A percentile compares a stretch with the other conserved stretches of the same genome.
phyloP scores from a whole-genome alignment of 1,140 invertebrate species.

The Pristionchus pacificus region DNA sequence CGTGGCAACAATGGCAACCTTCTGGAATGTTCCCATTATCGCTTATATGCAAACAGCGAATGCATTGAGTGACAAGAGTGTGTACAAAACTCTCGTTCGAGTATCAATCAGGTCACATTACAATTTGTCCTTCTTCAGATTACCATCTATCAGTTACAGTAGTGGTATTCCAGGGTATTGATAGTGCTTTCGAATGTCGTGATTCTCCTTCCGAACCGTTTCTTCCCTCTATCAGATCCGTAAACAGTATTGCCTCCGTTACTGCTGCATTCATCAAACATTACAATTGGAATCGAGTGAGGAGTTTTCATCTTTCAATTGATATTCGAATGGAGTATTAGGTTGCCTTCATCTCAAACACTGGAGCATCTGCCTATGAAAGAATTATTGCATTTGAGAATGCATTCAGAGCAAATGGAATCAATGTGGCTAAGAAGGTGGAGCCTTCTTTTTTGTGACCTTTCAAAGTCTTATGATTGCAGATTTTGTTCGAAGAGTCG shows the following conservation, averaged over 20 bases:
- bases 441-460: background rate
- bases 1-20: slow-evolving; percentile 46
- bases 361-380: slow-evolving; percentile 44
- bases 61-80: slow-evolving; percentile 42
- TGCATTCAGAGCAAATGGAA: slow-evolving; percentile 35
- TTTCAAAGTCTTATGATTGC: background rate
- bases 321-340: too few species aligned
- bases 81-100: slow-evolving; percentile 40
- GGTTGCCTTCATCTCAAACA: slow-evolving; percentile 53
- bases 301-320: too few species aligned
- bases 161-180: too few species aligned
- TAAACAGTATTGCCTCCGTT: slow-evolving; percentile 42
- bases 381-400: slow-evolving; percentile 45
- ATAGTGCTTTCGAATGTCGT: too few species aligned
- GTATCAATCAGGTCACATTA: slow-evolving; percentile 37
- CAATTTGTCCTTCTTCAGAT: too few species aligned
- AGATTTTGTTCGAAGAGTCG: slow-evolving; percentile 46
- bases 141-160: too few species aligned
- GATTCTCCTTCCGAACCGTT: background rate
- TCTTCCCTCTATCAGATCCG: slow-evolving; percentile 30
- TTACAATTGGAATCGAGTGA: slow-evolving; percentile 40
- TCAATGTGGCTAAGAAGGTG: slow-evolving; percentile 11
- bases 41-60: slow-evolving; percentile 44
- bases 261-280: slow-evolving; percentile 38
- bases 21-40: slow-evolving; percentile 48